These are phyloP conservation scores for Ophthalmotilapia sp. DNA, from an alignment of 2,113 vertebrate genomes.

Conservation along the genomic window DNA sequence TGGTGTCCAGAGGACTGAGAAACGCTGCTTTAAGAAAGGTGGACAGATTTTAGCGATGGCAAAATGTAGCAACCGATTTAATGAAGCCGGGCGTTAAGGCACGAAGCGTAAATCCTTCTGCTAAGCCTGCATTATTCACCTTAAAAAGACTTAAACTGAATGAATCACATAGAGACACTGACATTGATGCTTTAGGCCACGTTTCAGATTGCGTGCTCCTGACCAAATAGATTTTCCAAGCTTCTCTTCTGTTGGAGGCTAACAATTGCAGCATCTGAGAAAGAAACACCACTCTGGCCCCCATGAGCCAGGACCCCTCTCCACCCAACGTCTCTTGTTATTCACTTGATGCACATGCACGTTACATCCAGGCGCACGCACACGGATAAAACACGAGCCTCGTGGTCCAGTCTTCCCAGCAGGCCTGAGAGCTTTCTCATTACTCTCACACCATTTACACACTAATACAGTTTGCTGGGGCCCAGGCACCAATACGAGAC, in stretches of 20 bases:
- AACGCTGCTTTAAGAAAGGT: background rate
- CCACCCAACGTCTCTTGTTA: conserved; percentile 27
- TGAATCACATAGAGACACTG: background rate
- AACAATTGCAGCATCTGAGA: conserved; percentile 22
- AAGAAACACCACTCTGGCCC: background rate
- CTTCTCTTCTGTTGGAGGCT: background rate
- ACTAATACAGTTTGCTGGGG: conserved; percentile 72
- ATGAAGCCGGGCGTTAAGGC: background rate
- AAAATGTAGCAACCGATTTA: conserved; percentile 9
- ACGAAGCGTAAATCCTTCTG: conserved; percentile 6
- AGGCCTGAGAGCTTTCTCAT: conserved; percentile 69
- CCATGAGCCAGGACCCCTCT: background rate
- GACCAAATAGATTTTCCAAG: conserved; percentile 17
- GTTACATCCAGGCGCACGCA: background rate
- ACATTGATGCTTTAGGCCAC: conserved; percentile 7
- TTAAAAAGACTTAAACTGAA: conserved; percentile 27
- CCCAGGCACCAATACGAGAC: conserved; percentile 59
- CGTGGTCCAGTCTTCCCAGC: conserved; percentile 33
- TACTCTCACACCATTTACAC: conserved; percentile 69
- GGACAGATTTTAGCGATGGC: background rate
- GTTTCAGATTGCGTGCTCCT: background rate
- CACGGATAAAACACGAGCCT: background rate
- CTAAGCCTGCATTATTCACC: conserved; percentile 37
- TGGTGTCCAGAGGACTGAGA: background rate
- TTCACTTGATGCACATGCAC: conserved; percentile 32